These are phyloP conservation scores for Corella eumyota DNA, from an alignment of 23 tunicate genomes.

Conservation along the genomic window DNA sequence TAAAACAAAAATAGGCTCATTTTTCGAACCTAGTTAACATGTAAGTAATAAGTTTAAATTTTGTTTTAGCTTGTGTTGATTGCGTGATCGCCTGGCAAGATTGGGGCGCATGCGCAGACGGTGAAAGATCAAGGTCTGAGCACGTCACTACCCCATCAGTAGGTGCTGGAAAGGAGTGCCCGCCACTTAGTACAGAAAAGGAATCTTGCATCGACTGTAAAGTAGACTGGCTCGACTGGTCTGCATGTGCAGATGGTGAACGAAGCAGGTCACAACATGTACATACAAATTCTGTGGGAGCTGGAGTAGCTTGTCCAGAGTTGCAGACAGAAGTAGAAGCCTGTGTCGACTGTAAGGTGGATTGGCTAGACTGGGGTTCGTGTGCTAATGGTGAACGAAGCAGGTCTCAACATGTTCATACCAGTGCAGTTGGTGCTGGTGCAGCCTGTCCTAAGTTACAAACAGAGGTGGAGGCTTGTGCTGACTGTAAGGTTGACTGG, in stretches of 20 bases:
- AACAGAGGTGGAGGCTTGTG: slow-evolving; percentile 33
- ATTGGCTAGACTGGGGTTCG: slow-evolving; percentile 40
- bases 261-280: slow-evolving; percentile 13
- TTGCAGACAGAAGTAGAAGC: slow-evolving; percentile 17
- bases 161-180: slow-evolving; percentile 38
- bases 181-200: slow-evolving; percentile 4
- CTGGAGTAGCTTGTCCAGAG: slow-evolving; percentile 15
- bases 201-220: slow-evolving; percentile 52
- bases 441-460: slow-evolving; percentile 17
- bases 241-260: slow-evolving; percentile 18
- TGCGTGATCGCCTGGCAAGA: slow-evolving; percentile 32
- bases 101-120: slow-evolving; percentile 29
- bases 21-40: too few species aligned
- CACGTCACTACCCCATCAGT: slow-evolving; percentile 8
- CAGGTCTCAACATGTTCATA: slow-evolving; percentile 9
- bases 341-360: slow-evolving; percentile 47
- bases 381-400: slow-evolving; percentile 17
- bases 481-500: slow-evolving; percentile 65
- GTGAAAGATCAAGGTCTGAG: slow-evolving; percentile 6
- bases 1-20: too few species aligned
- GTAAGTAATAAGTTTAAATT: too few species aligned
- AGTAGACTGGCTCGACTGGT: slow-evolving; percentile 31
- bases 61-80: slow-evolving; percentile 6
- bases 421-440: slow-evolving; percentile 35
- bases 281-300: slow-evolving; percentile 17